Evolutionary conservation across 2,888 invertebrate genomes (phyloP), one percentile per base, ranked within the genome.

Genomic region (Andrena camellia): DNA sequence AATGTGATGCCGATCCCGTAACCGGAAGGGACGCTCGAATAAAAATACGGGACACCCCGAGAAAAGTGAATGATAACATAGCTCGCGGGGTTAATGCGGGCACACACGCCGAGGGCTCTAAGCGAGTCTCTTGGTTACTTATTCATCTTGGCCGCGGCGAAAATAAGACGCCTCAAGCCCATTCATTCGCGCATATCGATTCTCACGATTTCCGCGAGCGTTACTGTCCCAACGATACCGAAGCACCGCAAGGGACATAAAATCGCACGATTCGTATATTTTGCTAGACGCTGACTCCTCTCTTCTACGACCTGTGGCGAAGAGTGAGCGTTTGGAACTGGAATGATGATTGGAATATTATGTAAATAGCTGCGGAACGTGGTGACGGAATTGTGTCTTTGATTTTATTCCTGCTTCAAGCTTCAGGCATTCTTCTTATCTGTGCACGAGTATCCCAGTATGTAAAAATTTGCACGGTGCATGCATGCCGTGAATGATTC

Each of bases 111-210:
- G 35, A 7, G 42, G 4, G 5, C 48, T 54, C 23, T 42, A 77
- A 68, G 72, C 72, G 35, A 68, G 71, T 29, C 68, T 31, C 29
- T 13, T 59, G 57, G 3, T 74, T 67, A 74, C 54, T 70, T 69
- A 48, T 82, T 82, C 74, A 72, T 62, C 13, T n/a, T 26, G 35
- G 13, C 48, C n/a, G 26, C 13, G n/a, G 42, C 29, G 26, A 33
- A 42, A 72, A 80, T 71, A 71, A 69, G 70, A 67, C 78, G 54
- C 26, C 67, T 48, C 67, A 29, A 75, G 68, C 52, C 71, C 59
- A 71, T 75, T 71, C 59, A 68, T 80, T n/a, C 6, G n/a, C n/a
- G 7, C 59, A 7, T n/a, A 23, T 20, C 23, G 57, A 20, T 57
- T 23, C 23, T 1, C 10, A 10, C 23, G 54, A 20, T 23, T 10